Evolutionary conservation across 2,113 vertebrate genomes (phyloP).

Genomic region (Artemisiospiza belli): DNA sequence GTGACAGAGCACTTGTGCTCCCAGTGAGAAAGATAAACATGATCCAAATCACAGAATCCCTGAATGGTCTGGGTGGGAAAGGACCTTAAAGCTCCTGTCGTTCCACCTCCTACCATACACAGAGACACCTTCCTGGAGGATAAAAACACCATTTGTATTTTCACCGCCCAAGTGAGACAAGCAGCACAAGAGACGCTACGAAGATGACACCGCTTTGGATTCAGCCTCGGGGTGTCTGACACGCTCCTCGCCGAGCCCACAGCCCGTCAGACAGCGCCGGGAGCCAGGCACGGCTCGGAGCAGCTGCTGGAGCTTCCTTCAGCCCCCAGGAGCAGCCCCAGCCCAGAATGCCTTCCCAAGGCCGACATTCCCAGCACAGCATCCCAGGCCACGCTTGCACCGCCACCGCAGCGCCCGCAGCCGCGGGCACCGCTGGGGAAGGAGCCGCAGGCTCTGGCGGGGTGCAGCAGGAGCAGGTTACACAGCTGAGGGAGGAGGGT

Average conservation of each 20-base stretch:
- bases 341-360: background rate
- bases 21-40: background rate
- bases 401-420: background rate
- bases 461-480: background rate
- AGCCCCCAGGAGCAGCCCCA: background rate
- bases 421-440: accelerated
- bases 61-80: background rate
- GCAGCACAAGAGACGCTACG: background rate
- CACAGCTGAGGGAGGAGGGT: background rate
- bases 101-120: background rate
- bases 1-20: background rate
- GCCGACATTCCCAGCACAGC: background rate
- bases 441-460: background rate
- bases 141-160: background rate
- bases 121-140: background rate
- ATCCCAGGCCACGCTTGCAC: background rate
- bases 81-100: background rate
- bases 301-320: background rate
- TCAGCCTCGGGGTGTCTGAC: background rate
- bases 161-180: background rate
- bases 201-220: background rate
- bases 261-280: background rate
- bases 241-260: background rate
- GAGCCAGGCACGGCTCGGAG: background rate
- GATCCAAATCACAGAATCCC: background rate